These are phyloP conservation scores for Microplitis deprimator DNA, from an alignment of 2,888 invertebrate genomes.

Conservation along the genomic window DNA sequence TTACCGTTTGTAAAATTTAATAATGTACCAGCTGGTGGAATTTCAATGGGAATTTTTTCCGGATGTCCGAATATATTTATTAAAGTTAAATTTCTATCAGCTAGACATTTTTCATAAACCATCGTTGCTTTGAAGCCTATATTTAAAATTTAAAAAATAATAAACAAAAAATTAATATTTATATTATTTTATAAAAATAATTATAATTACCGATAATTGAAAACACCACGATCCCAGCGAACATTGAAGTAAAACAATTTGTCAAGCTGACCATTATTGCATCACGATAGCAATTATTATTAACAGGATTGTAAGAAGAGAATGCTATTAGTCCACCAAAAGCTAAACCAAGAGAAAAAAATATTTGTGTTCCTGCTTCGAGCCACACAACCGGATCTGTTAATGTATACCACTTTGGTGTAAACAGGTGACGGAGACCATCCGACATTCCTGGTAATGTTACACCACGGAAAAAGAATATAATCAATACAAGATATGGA, in stretches of 20 bases:
- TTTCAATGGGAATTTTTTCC: slow-evolving; percentile 71
- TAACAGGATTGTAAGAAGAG: slow-evolving; percentile 96
- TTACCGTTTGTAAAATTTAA: slow-evolving; percentile 73
- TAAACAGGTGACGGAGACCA: slow-evolving; percentile 90
- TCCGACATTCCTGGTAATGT: slow-evolving; percentile 90
- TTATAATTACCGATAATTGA: slow-evolving; percentile 83
- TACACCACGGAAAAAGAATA: slow-evolving; percentile 96
- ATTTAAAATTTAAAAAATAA: not conserved
- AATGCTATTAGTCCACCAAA: slow-evolving; percentile 97
- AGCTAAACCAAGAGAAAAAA: slow-evolving; percentile 95
- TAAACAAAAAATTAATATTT: not conserved
- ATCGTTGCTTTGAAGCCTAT: slow-evolving; percentile 88
- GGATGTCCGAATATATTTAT: slow-evolving; percentile 74
- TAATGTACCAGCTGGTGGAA: slow-evolving; percentile 75
- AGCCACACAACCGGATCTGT: slow-evolving; percentile 96
- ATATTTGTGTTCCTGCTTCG: slow-evolving; percentile 97
- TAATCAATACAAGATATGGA: slow-evolving; percentile 94
- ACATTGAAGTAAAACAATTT: slow-evolving; percentile 96
- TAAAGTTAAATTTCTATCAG: slow-evolving; percentile 77
- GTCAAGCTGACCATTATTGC: slow-evolving; percentile 93
- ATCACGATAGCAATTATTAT: slow-evolving; percentile 96
- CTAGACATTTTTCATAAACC: slow-evolving; percentile 84
- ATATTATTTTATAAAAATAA: not conserved
- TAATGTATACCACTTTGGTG: slow-evolving; percentile 92
- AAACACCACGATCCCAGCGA: slow-evolving; percentile 96